Percentiles rank a stretch among this genome's conserved stretches.
Evolutionary conservation across 2,113 vertebrate genomes (phyloP).

Genomic region (Tauraco erythrolophus): DNA sequence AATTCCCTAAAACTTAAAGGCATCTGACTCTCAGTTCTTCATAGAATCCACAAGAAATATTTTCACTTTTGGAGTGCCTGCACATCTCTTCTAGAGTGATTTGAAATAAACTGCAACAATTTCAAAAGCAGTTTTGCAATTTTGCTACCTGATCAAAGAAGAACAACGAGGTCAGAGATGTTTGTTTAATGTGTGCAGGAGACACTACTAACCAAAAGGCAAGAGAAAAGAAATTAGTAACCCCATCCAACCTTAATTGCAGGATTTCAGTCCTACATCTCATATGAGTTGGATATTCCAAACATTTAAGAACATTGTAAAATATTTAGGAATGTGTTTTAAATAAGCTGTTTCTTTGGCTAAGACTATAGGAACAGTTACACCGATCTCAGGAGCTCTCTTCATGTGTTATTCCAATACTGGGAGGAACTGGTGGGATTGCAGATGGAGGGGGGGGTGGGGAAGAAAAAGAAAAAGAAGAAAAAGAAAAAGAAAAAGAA

Average conservation of each 20-base stretch:
- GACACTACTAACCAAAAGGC: background rate
- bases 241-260: background rate
- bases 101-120: background rate
- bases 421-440: background rate
- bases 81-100: background rate
- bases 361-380: background rate
- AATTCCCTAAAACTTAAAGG: background rate
- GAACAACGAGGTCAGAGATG: background rate
- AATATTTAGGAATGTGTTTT: background rate
- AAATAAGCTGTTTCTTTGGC: background rate
- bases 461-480: rapidly evolving
- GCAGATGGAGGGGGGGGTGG: rapidly evolving
- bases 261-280: background rate
- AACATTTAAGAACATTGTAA: background rate
- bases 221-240: background rate
- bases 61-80: background rate
- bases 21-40: background rate
- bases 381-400: background rate
- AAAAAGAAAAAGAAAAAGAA: no score
- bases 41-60: background rate
- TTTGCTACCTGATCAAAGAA: background rate
- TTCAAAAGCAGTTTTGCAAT: background rate
- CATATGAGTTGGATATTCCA: background rate
- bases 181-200: background rate
- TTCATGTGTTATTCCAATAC: background rate